phyloP scores from a whole-genome alignment of 2,113 vertebrate species.

The Albula goreensis region DNA sequence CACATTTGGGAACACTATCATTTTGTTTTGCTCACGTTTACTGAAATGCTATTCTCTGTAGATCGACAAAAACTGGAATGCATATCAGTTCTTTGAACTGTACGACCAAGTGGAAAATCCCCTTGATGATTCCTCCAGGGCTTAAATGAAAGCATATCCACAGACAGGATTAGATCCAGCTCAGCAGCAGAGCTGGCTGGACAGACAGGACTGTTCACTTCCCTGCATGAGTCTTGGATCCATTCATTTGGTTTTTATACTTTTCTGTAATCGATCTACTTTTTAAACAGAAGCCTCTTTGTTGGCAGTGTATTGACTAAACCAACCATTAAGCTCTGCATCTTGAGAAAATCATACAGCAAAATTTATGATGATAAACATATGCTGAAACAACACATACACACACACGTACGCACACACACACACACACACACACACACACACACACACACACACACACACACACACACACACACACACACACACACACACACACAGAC shows the following conservation, averaged over 20 bases:
- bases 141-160: neutral
- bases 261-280: neutral
- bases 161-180: neutral
- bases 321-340: neutral
- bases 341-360: neutral
- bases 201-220: neutral
- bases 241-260: neutral
- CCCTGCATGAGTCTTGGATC: neutral
- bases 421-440: no score
- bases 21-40: neutral
- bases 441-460: neutral
- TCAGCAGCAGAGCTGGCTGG: neutral
- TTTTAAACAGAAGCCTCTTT: neutral
- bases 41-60: neutral
- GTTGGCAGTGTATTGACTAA: neutral
- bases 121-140: neutral
- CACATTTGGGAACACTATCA: neutral
- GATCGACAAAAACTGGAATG: neutral
- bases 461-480: no score
- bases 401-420: neutral
- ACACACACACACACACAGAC: no score
- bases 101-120: neutral
- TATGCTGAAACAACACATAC: conserved; percentile 16
- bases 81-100: neutral
- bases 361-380: neutral